These are phyloP conservation scores for Phrynocephalus versicolor DNA, from an alignment of 2,113 vertebrate species.

Conservation along the genomic window DNA sequence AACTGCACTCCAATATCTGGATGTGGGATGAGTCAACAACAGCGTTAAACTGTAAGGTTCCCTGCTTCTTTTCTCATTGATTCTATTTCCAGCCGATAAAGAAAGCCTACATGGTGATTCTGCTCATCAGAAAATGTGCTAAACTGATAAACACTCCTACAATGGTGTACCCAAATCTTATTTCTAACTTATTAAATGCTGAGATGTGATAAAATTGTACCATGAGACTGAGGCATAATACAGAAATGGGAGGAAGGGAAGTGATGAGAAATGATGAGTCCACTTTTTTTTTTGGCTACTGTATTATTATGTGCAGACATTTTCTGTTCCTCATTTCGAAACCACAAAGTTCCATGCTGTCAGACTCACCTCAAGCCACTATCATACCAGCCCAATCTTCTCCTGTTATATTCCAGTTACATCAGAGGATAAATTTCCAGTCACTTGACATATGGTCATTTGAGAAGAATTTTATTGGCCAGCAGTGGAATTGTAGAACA, in stretches of 20 bases:
- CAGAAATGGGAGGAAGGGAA: not conserved
- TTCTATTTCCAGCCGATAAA: not conserved
- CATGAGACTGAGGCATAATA: no score
- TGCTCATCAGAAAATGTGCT: not conserved
- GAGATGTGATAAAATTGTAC: not conserved
- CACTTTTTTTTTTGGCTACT: not conserved
- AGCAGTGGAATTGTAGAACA: no score
- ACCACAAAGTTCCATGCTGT: not conserved
- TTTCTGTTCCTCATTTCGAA: not conserved
- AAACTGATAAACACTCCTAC: not conserved
- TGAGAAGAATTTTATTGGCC: no score
- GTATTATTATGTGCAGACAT: not conserved
- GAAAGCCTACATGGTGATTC: no score
- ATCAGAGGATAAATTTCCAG: no score
- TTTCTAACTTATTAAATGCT: not conserved
- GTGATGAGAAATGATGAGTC: not conserved
- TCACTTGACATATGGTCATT: no score
- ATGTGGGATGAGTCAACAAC: not conserved
- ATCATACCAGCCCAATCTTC: no score
- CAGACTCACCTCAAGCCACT: not conserved
- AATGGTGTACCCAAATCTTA: not conserved
- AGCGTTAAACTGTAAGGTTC: not conserved
- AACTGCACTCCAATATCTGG: not conserved
- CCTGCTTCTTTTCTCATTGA: not conserved
- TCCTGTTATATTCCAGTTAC: no score